phyloP scores from a whole-genome alignment of 2,797 vertebrate species.

The Hafferia zeledoni region DNA sequence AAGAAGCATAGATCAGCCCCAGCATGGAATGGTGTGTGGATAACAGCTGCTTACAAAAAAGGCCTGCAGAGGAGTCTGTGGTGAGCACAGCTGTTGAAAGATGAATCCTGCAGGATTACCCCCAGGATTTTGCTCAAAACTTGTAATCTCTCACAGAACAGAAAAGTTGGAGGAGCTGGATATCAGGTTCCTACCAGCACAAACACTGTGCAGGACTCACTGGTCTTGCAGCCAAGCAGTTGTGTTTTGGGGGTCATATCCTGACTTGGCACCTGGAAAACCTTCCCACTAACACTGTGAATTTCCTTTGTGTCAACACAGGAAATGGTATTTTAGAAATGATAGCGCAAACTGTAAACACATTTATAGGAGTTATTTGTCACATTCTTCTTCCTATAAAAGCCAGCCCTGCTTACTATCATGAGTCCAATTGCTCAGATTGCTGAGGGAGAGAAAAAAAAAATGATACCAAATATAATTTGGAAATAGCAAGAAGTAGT shows the following conservation, averaged over 20 bases:
- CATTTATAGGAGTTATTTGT: slow-evolving; percentile 14
- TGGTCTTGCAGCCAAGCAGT: background rate
- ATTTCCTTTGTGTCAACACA: background rate
- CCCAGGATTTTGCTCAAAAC: slow-evolving; percentile 34
- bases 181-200: background rate
- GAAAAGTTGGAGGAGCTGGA: background rate
- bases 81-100: slow-evolving; percentile 42
- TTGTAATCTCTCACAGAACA: slow-evolving; percentile 27
- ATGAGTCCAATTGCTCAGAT: slow-evolving; percentile 19
- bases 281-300: background rate
- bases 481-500: slow-evolving; percentile 19
- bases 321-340: slow-evolving; percentile 13
- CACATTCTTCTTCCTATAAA: slow-evolving; percentile 39
- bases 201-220: background rate
- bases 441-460: slow-evolving; percentile 33
- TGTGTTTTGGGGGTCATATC: background rate
- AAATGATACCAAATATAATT: background rate
- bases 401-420: slow-evolving; percentile 19
- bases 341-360: slow-evolving; percentile 25
- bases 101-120: slow-evolving; percentile 51
- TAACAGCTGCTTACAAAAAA: slow-evolving; percentile 43
- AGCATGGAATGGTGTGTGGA: background rate
- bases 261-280: background rate
- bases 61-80: slow-evolving; percentile 5
- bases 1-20: background rate